A percentile compares a stretch with the other conserved stretches of the same genome.
Conservation (phyloP, 2,113 vertebrate species). For the Brienomyrus brachyistius region DNA sequence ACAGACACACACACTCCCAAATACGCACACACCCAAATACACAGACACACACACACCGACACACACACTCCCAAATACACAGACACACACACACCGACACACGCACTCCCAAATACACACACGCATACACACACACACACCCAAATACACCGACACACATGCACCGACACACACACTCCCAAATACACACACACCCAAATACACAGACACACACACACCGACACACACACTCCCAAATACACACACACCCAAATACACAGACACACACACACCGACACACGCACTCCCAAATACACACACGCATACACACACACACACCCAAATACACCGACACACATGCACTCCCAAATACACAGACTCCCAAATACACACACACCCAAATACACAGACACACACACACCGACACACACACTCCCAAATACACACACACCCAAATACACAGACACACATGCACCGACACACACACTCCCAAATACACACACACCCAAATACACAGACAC, state of each 20-base stretch:
- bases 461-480: background rate
- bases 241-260: too few species aligned
- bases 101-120: too few species aligned
- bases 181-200: too few species aligned
- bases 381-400: background rate
- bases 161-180: background rate
- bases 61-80: too few species aligned
- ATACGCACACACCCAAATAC: too few species aligned
- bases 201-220: background rate
- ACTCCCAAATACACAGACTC: too few species aligned
- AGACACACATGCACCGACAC: background rate
- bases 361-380: fast-evolving
- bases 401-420: background rate
- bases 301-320: background rate
- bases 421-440: background rate
- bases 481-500: background rate
- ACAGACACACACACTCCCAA: background rate
- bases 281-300: fast-evolving
- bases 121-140: too few species aligned
- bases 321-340: too few species aligned
- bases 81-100: background rate
- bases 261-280: background rate
- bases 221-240: background rate
- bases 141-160: background rate
- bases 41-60: background rate